Evolutionary conservation across 2,888 invertebrate species (phyloP), one percentile per base, ranked within the genome.

Genomic region (Lepetodrilus schrolli): DNA sequence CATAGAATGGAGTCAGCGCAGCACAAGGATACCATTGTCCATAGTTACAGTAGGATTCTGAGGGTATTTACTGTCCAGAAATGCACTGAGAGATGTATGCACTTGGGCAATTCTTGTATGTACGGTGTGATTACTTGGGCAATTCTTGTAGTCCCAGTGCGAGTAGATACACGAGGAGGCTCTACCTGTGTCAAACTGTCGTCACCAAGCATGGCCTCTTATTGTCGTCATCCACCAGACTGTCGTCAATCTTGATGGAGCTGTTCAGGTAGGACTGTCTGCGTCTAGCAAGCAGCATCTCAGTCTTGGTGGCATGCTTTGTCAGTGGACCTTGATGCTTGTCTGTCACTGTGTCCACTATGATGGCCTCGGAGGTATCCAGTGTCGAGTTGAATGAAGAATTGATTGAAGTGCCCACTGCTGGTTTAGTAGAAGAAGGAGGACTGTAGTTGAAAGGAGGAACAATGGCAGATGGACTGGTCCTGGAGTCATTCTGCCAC

Each of bases 401-500:
- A 26, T 50, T 26, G 36, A 49, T 51, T 37, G 43, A 43, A n/a
- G 43, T 21, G 23, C 21, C 58, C 23, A 34, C 49, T 30, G 36
- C 38, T 30, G 38, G 43, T 47, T 70, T 72, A 4, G 51, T 58
- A 37, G 78, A 74, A 37, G 74, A 51, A 13, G 83, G 87, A 66
- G 92, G 92, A 68, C 89, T 91, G 78, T 92, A 92, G 80, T 92
- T 92, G 78, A 92, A 92, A 0, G 92, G 92, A 20, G 91, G 88
- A 26, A 92, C 92, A 66, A 92, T 90, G 3, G 92, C 92, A 13
- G 92, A 90, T 23, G 78, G 78, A 50, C 75, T 78, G 5, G 75
- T 75, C 10, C 75, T 68, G 7, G 21, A 66, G n/a, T 51, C 73
- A n/a, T n/a, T n/a, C 8, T 50, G 38, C 38, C 66, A 73, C 48